Evolutionary conservation across 2,888 invertebrate species (phyloP), one percentile per base, ranked within the genome.

Genomic region (Uropetala carovei): DNA sequence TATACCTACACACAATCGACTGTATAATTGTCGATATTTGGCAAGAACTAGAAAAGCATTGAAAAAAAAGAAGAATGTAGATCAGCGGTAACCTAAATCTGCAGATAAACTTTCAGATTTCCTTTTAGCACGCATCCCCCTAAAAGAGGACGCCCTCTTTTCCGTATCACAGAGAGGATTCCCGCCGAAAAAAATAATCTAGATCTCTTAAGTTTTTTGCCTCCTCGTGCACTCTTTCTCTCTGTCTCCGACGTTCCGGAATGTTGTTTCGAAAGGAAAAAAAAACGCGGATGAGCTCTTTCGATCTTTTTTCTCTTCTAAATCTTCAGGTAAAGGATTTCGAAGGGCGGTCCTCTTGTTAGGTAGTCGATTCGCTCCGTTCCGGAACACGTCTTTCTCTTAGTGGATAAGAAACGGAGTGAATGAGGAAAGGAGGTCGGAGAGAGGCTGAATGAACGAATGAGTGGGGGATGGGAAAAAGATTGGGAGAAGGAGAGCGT

Each of bases 191-290:
- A 27, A 75, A 75, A 22, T 22, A 22, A 75, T 22, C 22, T 75
- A 4, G 75, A 75, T 13, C 27, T 75, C 75, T 75, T 10, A 0
- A 16, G 0, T 60, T 60, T 10, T 75, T 75, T 18, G 0, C 13
- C 4, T 22, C 11, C 10, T 75, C 56, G 5, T 57, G 18, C 83
- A 18, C 56, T n/a, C 85, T 85, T 85, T 85, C 85, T 13, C 22
- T 22, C 75, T 75, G 22, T 13, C 75, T 75, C 75, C 22, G 75
- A 22, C 85, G 85, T 85, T 58, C 85, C 85, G 58, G 57, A 58
- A 57, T 85, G 58, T 58, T 58, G 85, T 85, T 22, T 13, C 85
- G n/a, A 58, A 57, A 57, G 57, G n/a, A 27, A 84, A 22, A 14
- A 43, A 7, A 57, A 57, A 58, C 56, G 11, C 8, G 56, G 58